phyloP scores from a whole-genome alignment of 2,797 vertebrate species.

The Apogon hyalosoma region DNA sequence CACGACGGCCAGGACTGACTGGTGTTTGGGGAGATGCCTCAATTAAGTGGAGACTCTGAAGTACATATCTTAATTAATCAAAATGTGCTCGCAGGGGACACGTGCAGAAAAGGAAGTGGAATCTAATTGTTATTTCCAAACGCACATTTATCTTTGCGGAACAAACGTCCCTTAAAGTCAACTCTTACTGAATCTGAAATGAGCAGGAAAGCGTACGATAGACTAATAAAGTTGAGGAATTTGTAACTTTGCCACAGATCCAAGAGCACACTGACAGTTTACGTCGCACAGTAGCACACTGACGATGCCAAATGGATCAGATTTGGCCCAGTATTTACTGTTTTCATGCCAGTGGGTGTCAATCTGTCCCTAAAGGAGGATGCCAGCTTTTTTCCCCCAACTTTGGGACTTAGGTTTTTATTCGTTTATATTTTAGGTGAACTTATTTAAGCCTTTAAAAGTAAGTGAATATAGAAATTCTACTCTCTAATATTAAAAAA shows the following conservation, averaged over 20 bases:
- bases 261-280: background rate
- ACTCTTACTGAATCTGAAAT: background rate
- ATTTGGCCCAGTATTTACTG: background rate
- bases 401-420: no score
- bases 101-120: background rate
- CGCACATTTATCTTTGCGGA: background rate
- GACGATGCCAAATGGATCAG: constrained; percentile 11
- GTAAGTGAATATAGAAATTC: no score
- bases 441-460: no score
- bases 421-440: no score
- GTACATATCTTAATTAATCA: constrained; percentile 17
- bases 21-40: constrained; percentile 16
- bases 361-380: background rate
- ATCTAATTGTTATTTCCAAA: constrained; percentile 8
- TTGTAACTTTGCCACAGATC: background rate
- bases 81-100: background rate
- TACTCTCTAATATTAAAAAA: no score
- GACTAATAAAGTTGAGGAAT: background rate
- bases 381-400: background rate
- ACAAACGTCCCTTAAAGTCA: background rate
- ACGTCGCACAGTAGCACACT: constrained; percentile 2
- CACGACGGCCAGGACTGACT: background rate
- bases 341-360: constrained; percentile 2
- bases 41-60: constrained; percentile 24
- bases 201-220: background rate